A percentile compares a stretch with the other conserved stretches of the same genome.
Conservation (phyloP, 1,140 invertebrate genomes). For the Eumaeus atala region DNA sequence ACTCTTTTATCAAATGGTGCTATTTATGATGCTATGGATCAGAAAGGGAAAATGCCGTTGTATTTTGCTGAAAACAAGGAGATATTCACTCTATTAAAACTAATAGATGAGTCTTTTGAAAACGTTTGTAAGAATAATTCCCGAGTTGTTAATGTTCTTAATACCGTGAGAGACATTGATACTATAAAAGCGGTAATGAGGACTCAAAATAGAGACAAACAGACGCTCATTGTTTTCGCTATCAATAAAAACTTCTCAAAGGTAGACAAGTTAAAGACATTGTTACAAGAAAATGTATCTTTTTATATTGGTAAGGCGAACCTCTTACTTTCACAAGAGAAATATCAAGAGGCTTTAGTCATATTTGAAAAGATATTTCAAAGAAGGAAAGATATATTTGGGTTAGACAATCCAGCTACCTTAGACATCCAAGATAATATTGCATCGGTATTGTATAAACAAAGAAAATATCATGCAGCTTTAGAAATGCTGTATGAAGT, state of each 20-base stretch:
- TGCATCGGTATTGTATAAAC: conserved; percentile 1
- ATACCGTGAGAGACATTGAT: background rate
- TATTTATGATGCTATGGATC: background rate
- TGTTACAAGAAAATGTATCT: background rate
- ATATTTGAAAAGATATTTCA: background rate
- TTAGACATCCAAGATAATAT: background rate
- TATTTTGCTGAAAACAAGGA: conserved; percentile 1
- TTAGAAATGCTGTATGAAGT: background rate
- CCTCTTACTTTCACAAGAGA: background rate
- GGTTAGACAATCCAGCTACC: background rate
- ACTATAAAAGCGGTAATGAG: conserved; percentile 1
- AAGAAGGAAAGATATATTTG: conserved; percentile 5
- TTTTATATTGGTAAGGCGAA: background rate
- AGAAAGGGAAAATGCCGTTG: background rate
- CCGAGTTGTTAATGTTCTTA: background rate
- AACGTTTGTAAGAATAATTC: background rate
- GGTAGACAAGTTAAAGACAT: background rate
- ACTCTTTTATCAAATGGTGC: background rate
- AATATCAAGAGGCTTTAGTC: background rate
- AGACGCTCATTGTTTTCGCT: background rate
- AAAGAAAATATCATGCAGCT: conserved; percentile 1
- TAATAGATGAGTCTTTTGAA: conserved; percentile 1
- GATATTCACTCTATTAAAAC: background rate
- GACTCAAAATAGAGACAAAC: background rate
- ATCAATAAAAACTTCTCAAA: background rate